Percentiles rank a stretch among this genome's conserved stretches.
These are phyloP conservation scores for Halcyon smyrnensis DNA, from an alignment of 2,797 vertebrate species.

Conservation along the genomic window DNA sequence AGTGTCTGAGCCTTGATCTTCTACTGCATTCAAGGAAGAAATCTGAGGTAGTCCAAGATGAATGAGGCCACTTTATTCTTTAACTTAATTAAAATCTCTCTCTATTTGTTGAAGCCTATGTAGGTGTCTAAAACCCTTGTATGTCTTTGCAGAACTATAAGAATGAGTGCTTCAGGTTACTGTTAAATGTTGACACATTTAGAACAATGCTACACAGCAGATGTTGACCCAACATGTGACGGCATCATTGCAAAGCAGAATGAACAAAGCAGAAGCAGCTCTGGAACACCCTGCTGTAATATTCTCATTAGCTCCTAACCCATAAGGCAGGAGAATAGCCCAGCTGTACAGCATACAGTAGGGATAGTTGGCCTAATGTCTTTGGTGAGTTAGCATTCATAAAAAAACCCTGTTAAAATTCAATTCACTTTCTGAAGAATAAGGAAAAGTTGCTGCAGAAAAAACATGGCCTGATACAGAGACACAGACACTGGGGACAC, in stretches of 20 bases:
- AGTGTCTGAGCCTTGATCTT: neutral
- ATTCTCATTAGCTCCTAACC: neutral
- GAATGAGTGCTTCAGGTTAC: neutral
- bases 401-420: neutral
- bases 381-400: neutral
- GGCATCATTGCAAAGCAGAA: neutral
- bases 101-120: neutral
- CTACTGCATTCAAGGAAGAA: neutral
- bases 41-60: neutral
- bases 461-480: neutral
- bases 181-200: conserved; percentile 11
- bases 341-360: neutral
- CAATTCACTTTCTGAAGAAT: neutral
- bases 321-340: neutral
- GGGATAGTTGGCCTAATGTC: neutral
- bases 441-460: neutral
- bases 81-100: neutral
- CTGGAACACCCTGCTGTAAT: neutral
- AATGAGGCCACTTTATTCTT: neutral
- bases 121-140: neutral
- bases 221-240: neutral
- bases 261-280: neutral
- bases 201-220: neutral
- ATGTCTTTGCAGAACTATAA: neutral
- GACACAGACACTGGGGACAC: neutral